Base-by-base conservation (phyloP, 2,888 invertebrate species). In the Polylopha cassiicola region DNA sequence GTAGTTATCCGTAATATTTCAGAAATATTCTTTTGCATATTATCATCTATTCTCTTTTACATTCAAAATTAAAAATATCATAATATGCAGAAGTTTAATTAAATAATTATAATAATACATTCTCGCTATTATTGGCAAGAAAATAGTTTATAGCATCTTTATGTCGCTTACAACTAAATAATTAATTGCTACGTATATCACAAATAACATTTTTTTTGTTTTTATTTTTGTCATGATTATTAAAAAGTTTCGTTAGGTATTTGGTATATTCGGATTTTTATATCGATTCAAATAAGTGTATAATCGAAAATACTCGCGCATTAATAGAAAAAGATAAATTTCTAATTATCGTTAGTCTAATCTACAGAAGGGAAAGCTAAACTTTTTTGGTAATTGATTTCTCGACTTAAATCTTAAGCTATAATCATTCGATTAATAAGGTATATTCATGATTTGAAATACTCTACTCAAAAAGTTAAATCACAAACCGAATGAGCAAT, bases 291-390 rank as follows among this genome's bases (percentile, higher is more conserved):
- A 37, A 26, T 20, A 11, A 36, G 10, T n/a, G n/a, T n/a, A 20
- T 36, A 20, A 26, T 31, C 30, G n/a, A 28, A 37, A 39, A 37
- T 43, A 43, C 8, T 15, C 2, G 5, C 17, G 21, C 20, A 23
- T 26, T 41, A 45, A 32, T 36, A 34, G 39, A 34, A 22, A 30
- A 39, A 39, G 36, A 14, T 29, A 43, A 36, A 18, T 30, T n/a
- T 38, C 39, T 44, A 39, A 33, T 30, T 31, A 47, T 46, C 48
- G 46, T 46, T 44, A 36, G 46, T 55, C 54, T 47, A 46, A 37
- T 13, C 55, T 62, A 61, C 45, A 33, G 38, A 55, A 54, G 53
- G 55, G 51, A 47, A 56, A 58, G 59, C 52, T 50, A 59, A 54
- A 43, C 57, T 61, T 18, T 53, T 56, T 59, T 59, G 57, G 52